Conservation (phyloP, 2,113 vertebrate species). For the Nettapus auritus region DNA sequence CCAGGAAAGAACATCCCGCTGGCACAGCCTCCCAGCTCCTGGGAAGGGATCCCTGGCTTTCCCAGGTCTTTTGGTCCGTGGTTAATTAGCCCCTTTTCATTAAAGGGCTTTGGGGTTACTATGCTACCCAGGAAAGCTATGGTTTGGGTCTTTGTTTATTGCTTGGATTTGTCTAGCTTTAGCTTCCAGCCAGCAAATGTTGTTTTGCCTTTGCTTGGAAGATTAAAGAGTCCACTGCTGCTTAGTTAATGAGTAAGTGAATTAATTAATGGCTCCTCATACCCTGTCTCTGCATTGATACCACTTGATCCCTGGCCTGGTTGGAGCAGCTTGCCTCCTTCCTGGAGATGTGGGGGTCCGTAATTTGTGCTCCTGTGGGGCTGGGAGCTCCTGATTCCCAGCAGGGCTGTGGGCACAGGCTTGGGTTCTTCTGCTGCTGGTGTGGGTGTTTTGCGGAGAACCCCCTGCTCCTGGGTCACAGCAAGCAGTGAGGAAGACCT, state of each 20-base stretch:
- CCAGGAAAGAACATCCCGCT: too few relatives aligned
- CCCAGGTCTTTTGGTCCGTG: fast-evolving
- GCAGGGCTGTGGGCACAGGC: background rate
- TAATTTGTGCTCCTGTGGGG: background rate
- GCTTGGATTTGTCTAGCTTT: background rate
- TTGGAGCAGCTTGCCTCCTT: background rate
- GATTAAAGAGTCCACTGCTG: background rate
- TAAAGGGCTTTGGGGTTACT: background rate
- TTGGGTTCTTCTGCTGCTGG: background rate
- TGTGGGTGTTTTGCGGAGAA: background rate
- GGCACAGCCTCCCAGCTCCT: background rate
- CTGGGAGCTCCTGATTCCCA: background rate
- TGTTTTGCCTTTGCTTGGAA: conserved; percentile 12
- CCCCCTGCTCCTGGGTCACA: too few relatives aligned
- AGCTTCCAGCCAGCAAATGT: background rate
- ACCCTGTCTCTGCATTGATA: background rate
- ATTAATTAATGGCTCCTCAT: conserved; percentile 50
- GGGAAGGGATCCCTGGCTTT: background rate
- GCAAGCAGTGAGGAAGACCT: background rate
- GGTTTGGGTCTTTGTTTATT: background rate
- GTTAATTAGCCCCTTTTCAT: background rate
- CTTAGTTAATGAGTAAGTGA: conserved; percentile 53
- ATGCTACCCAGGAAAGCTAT: background rate
- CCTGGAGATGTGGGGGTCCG: background rate
- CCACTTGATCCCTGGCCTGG: background rate